Base-by-base conservation (phyloP, 2,797 vertebrate genomes). In the Siniperca undulata region DNA sequence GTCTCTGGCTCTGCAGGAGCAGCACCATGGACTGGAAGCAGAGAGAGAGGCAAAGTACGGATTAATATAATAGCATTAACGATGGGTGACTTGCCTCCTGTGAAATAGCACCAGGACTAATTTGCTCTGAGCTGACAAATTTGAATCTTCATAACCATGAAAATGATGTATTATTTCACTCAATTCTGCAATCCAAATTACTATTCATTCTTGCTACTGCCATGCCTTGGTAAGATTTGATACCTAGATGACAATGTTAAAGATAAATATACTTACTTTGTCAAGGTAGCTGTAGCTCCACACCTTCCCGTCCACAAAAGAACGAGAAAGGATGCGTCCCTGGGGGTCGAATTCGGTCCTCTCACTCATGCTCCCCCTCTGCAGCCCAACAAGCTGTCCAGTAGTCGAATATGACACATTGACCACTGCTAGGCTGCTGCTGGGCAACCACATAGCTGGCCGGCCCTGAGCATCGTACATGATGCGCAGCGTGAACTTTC, bases 241-340 rank as follows among this genome's bases (percentile, higher is more conserved):
- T 12, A 67, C 42, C 36, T 20, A 34, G 55, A 72, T 69, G 74
- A 83, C 56, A 77, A 11, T 44, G 27, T 70, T 66, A 40, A 80
- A 80, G 73, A 85, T 56, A 42, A 79, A 87, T 74, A 48, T 7
- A 80, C 91, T 92, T 42, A 94, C 94, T 86, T 99, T 99, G 92
- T 99, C 98, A 7, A 99, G 96, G 89, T 99, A 99, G 88, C 98
- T 99, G 94, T 99, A 99, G 95, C 98, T 99, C 99, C 99, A 99
- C 60, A 99, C 97, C 77, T 99, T 99, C 67, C 98, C 98, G 2
- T 99, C 98, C 0, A 99, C 97, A 70, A 99, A 99, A 78, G 98
- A 96, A 58, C 98, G 97, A 0, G 99, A 98, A 72, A 97, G 85
- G 58, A 99, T 96, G 87, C 98, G 97, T 61, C 98, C 98, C 77